A percentile compares a stretch with the other conserved stretches of the same genome.
phyloP scores from a whole-genome alignment of 2,888 invertebrate genomes.

The Julus scandinavius region DNA sequence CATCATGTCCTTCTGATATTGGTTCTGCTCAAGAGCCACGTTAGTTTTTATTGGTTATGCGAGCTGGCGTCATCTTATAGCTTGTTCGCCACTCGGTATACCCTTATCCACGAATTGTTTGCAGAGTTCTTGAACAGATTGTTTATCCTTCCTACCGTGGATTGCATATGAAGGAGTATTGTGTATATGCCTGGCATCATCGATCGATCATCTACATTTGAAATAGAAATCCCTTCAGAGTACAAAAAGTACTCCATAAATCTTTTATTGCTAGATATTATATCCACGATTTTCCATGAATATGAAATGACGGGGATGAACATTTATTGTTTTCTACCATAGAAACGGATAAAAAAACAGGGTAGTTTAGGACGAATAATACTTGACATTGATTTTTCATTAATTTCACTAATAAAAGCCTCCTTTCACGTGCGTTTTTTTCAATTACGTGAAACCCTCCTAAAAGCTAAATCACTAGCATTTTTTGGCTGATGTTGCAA shows the following conservation, averaged over 20 bases:
- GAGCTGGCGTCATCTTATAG: neutral
- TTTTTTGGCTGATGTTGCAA: neutral
- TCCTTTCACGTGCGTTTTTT: neutral
- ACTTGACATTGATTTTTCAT: neutral
- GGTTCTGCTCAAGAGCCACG: neutral
- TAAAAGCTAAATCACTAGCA: neutral
- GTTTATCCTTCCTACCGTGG: conserved; percentile 16
- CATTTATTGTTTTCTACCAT: neutral
- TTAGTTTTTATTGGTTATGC: neutral
- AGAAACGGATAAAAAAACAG: neutral
- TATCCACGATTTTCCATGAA: conserved; percentile 9
- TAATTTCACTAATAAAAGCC: neutral
- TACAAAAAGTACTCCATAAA: neutral
- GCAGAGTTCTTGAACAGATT: neutral
- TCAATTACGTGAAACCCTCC: neutral
- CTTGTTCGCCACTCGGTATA: neutral
- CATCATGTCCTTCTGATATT: neutral
- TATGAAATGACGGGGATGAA: neutral
- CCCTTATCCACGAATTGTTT: neutral
- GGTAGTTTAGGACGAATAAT: neutral
- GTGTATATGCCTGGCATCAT: conserved; percentile 34
- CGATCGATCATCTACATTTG: conserved; percentile 1
- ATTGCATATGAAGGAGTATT: conserved; percentile 16
- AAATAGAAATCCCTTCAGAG: neutral
- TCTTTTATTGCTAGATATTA: conserved; percentile 9